Evolutionary conservation across 2,113 vertebrate genomes (phyloP).

Genomic region (Phrynosoma blainvillii): DNA sequence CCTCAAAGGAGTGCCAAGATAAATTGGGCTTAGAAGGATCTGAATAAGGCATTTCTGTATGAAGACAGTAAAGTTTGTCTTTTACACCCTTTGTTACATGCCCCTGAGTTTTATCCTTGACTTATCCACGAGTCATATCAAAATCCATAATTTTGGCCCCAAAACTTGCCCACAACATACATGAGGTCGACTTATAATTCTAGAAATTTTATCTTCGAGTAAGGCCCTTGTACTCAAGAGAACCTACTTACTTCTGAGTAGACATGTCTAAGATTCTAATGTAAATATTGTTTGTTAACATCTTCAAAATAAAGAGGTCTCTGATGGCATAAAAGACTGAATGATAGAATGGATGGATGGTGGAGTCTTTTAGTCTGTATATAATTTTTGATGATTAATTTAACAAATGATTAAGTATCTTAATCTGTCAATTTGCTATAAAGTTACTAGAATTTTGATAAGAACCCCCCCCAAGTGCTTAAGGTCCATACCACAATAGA

Average conservation of each 20-base stretch:
- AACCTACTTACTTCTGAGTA: too few species aligned
- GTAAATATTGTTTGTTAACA: background rate
- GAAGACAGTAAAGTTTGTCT: too few species aligned
- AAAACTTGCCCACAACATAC: too few species aligned
- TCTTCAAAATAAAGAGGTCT: background rate
- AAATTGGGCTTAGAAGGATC: too few species aligned
- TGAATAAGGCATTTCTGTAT: too few species aligned
- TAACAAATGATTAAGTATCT: background rate
- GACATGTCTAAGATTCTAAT: background rate
- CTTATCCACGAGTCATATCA: too few species aligned
- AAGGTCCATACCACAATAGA: background rate
- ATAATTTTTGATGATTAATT: background rate
- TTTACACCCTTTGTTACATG: too few species aligned
- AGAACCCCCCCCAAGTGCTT: too few species aligned
- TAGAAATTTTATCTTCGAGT: background rate
- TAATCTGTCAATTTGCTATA: background rate
- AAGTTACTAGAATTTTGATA: background rate
- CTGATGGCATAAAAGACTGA: background rate
- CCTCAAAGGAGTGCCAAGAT: too few species aligned
- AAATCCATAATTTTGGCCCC: too few species aligned
- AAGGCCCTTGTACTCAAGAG: background rate
- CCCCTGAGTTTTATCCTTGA: too few species aligned
- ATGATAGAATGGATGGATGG: background rate
- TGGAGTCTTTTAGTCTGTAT: background rate
- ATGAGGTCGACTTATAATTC: too few species aligned